Evolutionary conservation across 2,113 vertebrate species (phyloP), one percentile per base, ranked within the genome.

Genomic region (Plecotus auritus): DNA sequence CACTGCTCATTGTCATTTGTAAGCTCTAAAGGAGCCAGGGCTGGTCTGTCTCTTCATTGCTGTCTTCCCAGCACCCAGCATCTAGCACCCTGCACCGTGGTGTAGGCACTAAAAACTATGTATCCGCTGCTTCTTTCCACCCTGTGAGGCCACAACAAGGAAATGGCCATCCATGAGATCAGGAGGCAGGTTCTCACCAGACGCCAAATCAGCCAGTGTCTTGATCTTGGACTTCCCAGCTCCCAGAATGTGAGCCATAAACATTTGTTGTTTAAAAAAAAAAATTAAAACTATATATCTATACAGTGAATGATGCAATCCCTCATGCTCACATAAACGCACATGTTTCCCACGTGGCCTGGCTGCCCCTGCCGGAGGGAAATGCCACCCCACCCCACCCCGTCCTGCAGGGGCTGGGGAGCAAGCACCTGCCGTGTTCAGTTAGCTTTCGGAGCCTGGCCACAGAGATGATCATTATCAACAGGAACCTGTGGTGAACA

Each of bases 281-380:
- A 37, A 73, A 45, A 47, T 11, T 22, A 73, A 49, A 47, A 30
- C 26, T 9, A 0, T 9, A 0, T 2, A 1, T 30, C 37, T 17
- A 0, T 23, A 2, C 10, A 32, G 11, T 23, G 37, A 37, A 7
- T 17, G 18, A 4, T 13, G 2, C 9, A 9, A n/a, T 22, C 37
- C n/a, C 20, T 45, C 0, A 0, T 17, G 35, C 64, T 30, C 10
- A 0, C 14, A 1, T 23, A 7, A 23, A 16, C 0, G 0, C 30
- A 5, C 37, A 35, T 87, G 42, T 35, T 56, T 72, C 11, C 26
- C 42, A 28, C 0, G 13, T 22, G 42, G 78, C 56, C 45, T n/a
- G 10, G 47, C 76, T 7, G 23, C 78, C 66, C 77, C 42, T 10
- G 87, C 81, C 26, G 10, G 49, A 88, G 56, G 54, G 56, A 80